A percentile compares a stretch with the other conserved stretches of the same genome.
phyloP scores from a whole-genome alignment of 2,888 invertebrate species.

The Minunthozetes semirufus region DNA sequence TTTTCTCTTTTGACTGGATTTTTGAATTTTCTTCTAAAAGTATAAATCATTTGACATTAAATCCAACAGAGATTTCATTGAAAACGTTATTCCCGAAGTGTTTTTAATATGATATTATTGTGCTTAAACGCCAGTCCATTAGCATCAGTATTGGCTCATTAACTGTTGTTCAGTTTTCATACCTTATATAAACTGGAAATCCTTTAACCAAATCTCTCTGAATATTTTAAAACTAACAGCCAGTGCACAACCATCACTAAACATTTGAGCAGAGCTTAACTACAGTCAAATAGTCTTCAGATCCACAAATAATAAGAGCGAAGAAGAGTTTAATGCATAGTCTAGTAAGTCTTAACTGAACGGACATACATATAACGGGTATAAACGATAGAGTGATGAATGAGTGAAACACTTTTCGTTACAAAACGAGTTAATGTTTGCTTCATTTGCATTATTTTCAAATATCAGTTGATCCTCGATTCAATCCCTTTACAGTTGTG shows the following conservation, averaged over 20 bases:
- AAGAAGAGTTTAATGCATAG: too few species aligned
- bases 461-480: background rate
- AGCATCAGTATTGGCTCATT: conserved; percentile 9
- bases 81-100: background rate
- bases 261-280: too few species aligned
- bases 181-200: background rate
- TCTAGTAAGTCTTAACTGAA: too few species aligned
- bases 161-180: background rate
- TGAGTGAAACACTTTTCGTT: background rate
- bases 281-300: too few species aligned
- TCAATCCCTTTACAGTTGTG: background rate
- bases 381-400: background rate
- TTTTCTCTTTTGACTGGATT: background rate
- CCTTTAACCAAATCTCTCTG: background rate
- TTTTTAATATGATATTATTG: background rate
- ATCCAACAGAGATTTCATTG: background rate
- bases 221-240: too few species aligned
- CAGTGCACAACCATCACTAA: too few species aligned
- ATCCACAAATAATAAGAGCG: too few species aligned
- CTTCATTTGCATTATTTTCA: conserved; percentile 3
- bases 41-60: background rate
- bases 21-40: background rate
- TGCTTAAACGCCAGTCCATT: background rate
- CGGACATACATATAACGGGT: too few species aligned
- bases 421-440: background rate